Evolutionary conservation across 53 echinoderm and acorn worm species (phyloP).

Genomic region (Holothuria leucospilota): DNA sequence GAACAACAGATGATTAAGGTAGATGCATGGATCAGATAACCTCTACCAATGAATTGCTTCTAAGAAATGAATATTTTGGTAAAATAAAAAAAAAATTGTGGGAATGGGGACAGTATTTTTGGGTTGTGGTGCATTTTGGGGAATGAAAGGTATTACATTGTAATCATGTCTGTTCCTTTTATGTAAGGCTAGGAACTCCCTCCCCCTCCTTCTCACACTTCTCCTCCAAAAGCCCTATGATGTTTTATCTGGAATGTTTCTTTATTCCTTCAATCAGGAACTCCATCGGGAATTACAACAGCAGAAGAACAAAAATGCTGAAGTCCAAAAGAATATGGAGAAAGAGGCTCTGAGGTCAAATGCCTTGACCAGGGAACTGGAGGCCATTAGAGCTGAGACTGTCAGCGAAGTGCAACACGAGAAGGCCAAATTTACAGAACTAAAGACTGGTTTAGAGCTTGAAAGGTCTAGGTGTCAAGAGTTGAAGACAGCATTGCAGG

Average conservation of each 20-base stretch:
- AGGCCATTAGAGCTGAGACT: constrained; percentile 62
- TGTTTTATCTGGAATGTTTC: too few species aligned
- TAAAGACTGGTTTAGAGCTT: constrained; percentile 85
- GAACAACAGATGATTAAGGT: constrained; percentile 58
- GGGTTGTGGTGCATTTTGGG: too few species aligned
- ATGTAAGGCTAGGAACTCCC: too few species aligned
- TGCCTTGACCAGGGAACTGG: constrained; percentile 73
- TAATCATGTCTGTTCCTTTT: too few species aligned
- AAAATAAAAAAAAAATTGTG: background rate
- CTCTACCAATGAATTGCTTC: background rate
- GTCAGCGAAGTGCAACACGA: constrained; percentile 72
- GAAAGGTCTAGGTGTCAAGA: constrained; percentile 93
- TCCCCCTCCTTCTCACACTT: too few species aligned
- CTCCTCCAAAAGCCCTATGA: too few species aligned
- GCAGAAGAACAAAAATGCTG: constrained; percentile 58
- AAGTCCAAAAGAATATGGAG: constrained; percentile 65
- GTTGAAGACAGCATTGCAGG: constrained; percentile 81
- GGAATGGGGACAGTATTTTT: too few species aligned
- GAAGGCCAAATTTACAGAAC: constrained; percentile 71
- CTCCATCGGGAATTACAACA: constrained; percentile 35
- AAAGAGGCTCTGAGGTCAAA: constrained; percentile 64
- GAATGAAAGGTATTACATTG: too few species aligned
- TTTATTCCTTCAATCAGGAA: constrained; percentile 4
- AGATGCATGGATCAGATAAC: background rate
- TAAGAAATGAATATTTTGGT: background rate